Base-by-base conservation (phyloP, 2,888 invertebrate genomes). In the Agonopterix subpropinquella region DNA sequence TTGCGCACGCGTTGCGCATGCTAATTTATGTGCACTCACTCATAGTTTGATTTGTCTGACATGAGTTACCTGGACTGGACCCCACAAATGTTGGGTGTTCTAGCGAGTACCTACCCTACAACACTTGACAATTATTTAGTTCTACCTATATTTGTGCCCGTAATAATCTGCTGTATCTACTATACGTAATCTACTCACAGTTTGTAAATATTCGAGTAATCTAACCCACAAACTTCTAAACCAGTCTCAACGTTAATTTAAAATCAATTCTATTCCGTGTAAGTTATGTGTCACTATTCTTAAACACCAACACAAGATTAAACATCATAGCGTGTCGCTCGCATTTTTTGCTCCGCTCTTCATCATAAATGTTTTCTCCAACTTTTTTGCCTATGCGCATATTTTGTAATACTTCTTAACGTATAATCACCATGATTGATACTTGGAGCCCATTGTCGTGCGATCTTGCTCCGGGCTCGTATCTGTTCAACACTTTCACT, bases 401-500 rank as follows among this genome's bases (percentile, higher is more conserved):
- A 59, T 61, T 61, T 60, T 62, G 61, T 66, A 63, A 64, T 59
- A 60, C 53, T 51, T 55, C 50, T 11, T 53, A 59, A 53, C 55
- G 54, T 59, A 65, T 70, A 65, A 70, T 66, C 60, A 59, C 58
- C 56, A 51, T 55, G 57, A 60, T 62, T 51, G 57, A 59, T 56
- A 50, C 51, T 47, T 49, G 43, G 51, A 53, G 55, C 54, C 64
- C 57, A 67, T 64, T 68, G 70, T 73, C 62, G 60, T 65, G 58
- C 58, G 59, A 60, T 66, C 61, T 57, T 56, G 61, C 58, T 53
- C 46, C 55, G 45, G 49, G 53, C 56, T 53, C 53, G 57, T 61
- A 56, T 62, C 61, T 50, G 49, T 54, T 64, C 61, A 64, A 64
- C 69, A 77, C 84, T 83, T 83, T 83, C 82, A 70, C 83, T 78